Percentiles rank a stretch among this genome's conserved stretches.
These are phyloP conservation scores for Myotis planiceps DNA, from an alignment of 2,797 vertebrate species.

Conservation along the genomic window DNA sequence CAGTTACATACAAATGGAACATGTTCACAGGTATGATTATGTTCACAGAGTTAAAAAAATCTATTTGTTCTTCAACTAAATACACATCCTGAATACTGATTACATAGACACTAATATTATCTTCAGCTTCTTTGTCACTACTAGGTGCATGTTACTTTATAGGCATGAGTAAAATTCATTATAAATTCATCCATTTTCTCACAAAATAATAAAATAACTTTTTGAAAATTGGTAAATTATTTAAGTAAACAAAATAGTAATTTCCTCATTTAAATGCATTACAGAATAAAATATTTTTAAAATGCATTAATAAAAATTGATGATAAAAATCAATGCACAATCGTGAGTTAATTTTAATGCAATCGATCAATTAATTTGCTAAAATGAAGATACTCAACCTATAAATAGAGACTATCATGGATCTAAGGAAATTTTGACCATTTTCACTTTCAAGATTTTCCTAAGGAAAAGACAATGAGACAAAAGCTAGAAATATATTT, in stretches of 20 bases:
- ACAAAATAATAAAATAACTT: conserved; percentile 51
- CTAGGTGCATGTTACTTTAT: conserved; percentile 1
- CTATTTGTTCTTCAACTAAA: conserved; percentile 76
- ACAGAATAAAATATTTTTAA: conserved; percentile 57
- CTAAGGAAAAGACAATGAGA: background rate
- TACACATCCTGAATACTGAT: conserved; percentile 72
- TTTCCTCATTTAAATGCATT: conserved; percentile 39
- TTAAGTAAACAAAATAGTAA: conserved; percentile 52
- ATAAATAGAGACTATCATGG: background rate
- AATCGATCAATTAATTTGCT: conserved; percentile 48
- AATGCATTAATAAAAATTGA: conserved; percentile 42
- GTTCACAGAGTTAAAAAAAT: conserved; percentile 50
- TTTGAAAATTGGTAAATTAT: conserved; percentile 45
- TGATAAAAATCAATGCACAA: conserved; percentile 49
- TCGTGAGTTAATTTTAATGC: conserved; percentile 44
- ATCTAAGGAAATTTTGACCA: conserved; percentile 22
- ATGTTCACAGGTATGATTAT: conserved; percentile 47
- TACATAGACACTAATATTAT: conserved; percentile 59
- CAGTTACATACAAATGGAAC: background rate
- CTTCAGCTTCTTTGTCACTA: conserved; percentile 20
- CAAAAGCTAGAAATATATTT: conserved; percentile 2
- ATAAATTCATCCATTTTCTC: conserved; percentile 54
- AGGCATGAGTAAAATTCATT: conserved; percentile 38
- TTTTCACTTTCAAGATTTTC: conserved; percentile 39
- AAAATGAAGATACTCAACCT: conserved; percentile 9